Percentiles rank a stretch among this genome's conserved stretches.
phyloP scores from a whole-genome alignment of 2,797 vertebrate genomes.

The Mormyrus hasselquistii region DNA sequence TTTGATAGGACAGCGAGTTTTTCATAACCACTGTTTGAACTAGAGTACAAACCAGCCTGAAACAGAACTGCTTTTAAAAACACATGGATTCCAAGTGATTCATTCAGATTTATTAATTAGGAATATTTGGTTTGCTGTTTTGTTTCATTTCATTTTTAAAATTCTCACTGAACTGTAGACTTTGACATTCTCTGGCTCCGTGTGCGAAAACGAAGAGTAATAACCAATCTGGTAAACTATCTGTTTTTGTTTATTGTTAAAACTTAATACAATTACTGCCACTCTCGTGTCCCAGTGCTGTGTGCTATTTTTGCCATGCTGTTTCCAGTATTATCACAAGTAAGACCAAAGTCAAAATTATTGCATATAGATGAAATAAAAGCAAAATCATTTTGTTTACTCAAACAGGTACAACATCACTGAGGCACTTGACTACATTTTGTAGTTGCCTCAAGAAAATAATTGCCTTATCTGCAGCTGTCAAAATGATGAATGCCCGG shows the following conservation, averaged over 20 bases:
- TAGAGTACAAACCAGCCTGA: background rate
- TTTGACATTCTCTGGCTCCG: background rate
- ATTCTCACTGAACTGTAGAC: conserved; percentile 13
- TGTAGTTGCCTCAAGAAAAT: conserved; percentile 68
- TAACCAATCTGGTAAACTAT: background rate
- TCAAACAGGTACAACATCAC: conserved; percentile 66
- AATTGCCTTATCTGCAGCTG: conserved; percentile 74
- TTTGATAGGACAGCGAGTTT: background rate
- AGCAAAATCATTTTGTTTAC: conserved; percentile 58
- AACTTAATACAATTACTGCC: background rate
- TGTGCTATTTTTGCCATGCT: background rate
- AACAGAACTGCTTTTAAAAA: background rate
- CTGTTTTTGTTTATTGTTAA: background rate
- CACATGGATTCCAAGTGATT: background rate
- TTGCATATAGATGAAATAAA: conserved; percentile 18
- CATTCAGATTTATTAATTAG: background rate
- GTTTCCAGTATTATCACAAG: conserved; percentile 2
- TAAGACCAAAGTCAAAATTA: background rate
- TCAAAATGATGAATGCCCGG: conserved; percentile 71
- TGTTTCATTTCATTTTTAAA: background rate
- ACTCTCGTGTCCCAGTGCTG: background rate
- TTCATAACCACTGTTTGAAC: background rate
- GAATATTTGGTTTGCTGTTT: conserved; percentile 4
- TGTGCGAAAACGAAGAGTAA: background rate
- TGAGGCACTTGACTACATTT: conserved; percentile 67